These are phyloP conservation scores for Noctuana brunneofusca DNA, from an alignment of 2,888 invertebrate genomes.

Conservation along the genomic window DNA sequence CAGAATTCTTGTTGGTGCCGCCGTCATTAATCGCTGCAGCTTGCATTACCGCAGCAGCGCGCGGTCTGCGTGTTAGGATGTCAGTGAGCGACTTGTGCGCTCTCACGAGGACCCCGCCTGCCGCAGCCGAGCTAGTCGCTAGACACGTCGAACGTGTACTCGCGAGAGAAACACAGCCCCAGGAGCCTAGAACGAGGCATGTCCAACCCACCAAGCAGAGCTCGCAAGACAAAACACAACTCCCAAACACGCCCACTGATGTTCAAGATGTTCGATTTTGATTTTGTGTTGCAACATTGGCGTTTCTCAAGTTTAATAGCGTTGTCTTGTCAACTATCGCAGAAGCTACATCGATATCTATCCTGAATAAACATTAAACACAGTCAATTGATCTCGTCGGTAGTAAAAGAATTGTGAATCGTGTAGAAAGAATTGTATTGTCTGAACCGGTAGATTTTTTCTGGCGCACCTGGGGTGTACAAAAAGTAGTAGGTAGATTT, in stretches of 20 bases:
- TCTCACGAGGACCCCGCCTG: constrained; percentile 75
- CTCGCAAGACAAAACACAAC: constrained; percentile 62
- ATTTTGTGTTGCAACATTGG: constrained; percentile 41
- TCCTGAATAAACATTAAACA: constrained; percentile 47
- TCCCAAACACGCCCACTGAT: constrained; percentile 85
- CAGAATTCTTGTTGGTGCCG: constrained; percentile 87
- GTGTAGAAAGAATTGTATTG: constrained; percentile 51
- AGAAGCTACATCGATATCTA: constrained; percentile 10
- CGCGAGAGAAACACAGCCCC: constrained; percentile 80
- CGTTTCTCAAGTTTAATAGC: background rate
- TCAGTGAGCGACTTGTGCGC: constrained; percentile 69
- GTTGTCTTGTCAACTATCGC: constrained; percentile 9
- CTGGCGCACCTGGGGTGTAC: constrained; percentile 62
- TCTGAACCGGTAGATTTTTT: constrained; percentile 54
- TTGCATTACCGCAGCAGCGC: constrained; percentile 86
- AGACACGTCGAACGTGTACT: constrained; percentile 83
- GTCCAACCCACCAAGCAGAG: constrained; percentile 60
- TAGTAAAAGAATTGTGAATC: constrained; percentile 49
- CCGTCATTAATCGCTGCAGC: constrained; percentile 88
- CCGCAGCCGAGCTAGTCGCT: constrained; percentile 80
- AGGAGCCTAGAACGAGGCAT: constrained; percentile 63
- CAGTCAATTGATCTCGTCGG: constrained; percentile 60
- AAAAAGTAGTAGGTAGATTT: constrained; percentile 51
- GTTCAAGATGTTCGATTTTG: constrained; percentile 85
- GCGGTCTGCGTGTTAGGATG: constrained; percentile 81